Conservation (phyloP, 2,797 vertebrate genomes). For the Graptemys geographica region DNA sequence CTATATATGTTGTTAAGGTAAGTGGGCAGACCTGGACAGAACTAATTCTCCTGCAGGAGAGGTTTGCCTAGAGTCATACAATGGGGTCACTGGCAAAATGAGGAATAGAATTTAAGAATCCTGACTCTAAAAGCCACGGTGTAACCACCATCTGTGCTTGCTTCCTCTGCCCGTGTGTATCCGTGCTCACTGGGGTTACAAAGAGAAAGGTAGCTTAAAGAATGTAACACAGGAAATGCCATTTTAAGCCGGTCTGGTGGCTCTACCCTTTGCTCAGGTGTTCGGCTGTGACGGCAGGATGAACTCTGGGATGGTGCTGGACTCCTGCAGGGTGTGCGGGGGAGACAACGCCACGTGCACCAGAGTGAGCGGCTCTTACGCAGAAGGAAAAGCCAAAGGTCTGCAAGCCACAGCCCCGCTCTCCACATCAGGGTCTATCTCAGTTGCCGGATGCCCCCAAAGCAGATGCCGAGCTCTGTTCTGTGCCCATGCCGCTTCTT, state of each 20-base stretch:
- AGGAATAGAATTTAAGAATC: not conserved
- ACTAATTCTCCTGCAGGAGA: not conserved
- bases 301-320: conserved; percentile 84
- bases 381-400: conserved; percentile 89
- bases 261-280: conserved; percentile 77
- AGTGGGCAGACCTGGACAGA: not conserved
- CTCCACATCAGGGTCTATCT: fast-evolving
- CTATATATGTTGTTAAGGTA: too few species aligned
- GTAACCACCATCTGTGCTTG: not conserved
- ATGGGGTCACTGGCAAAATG: not conserved
- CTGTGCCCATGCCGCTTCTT: not conserved
- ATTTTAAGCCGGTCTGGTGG: not conserved
- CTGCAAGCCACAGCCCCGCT: not conserved
- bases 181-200: not conserved
- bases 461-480: not conserved
- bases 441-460: not conserved
- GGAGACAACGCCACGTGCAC: conserved; percentile 90
- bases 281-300: conserved; percentile 94
- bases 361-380: conserved; percentile 83
- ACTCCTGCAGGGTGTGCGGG: conserved; percentile 90
- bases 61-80: not conserved
- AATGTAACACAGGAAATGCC: not conserved
- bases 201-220: not conserved
- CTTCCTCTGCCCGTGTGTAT: not conserved
- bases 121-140: fast-evolving